A percentile compares a stretch with the other conserved stretches of the same genome.
phyloP scores from a whole-genome alignment of 2,888 invertebrate species.

The Synergus umbraculus region DNA sequence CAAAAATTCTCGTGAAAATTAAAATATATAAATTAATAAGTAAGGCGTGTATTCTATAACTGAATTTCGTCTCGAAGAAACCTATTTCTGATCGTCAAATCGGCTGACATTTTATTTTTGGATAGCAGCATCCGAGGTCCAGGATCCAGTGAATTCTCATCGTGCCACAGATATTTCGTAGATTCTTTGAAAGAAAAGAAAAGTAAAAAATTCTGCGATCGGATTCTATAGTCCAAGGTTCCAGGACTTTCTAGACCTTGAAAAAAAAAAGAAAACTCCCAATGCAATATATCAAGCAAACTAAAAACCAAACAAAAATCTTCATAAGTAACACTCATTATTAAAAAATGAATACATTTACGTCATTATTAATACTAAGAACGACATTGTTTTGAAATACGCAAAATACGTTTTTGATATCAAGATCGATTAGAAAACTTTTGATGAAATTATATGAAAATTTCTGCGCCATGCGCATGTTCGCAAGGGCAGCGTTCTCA shows the following conservation, averaged over 20 bases:
- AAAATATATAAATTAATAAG: background rate
- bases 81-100: conserved; percentile 73
- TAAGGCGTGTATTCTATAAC: background rate
- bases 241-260: background rate
- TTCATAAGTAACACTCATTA: no score
- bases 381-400: background rate
- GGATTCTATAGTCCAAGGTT: conserved; percentile 45
- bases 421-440: no score
- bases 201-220: background rate
- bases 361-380: conserved; percentile 39
- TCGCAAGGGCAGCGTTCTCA: conserved; percentile 58
- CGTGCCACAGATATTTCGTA: conserved; percentile 10
- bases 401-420: no score
- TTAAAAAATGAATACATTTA: background rate
- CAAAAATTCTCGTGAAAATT: background rate
- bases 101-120: conserved; percentile 69
- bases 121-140: conserved; percentile 66
- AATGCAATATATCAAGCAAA: background rate
- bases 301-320: background rate
- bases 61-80: conserved; percentile 5
- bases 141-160: conserved; percentile 61
- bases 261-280: background rate
- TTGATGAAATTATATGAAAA: background rate
- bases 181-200: background rate
- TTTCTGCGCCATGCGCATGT: background rate